Base-by-base conservation (phyloP, 2,888 invertebrate species). In the Eupelmus urozonus region DNA sequence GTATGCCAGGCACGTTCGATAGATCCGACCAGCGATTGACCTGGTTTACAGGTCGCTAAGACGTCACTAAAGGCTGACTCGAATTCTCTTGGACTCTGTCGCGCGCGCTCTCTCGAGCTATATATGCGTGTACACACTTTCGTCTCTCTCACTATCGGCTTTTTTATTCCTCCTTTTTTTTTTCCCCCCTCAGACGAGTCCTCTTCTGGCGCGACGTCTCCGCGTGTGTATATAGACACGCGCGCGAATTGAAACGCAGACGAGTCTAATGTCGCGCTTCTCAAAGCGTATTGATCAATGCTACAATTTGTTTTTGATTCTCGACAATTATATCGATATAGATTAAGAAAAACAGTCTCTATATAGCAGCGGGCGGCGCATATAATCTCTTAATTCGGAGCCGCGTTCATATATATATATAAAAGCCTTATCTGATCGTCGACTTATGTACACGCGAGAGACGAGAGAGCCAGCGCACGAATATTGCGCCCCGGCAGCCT, bases 21-120 rank as follows among this genome's bases (percentile, higher is more conserved):
- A 83, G 85, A 76, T 76, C 84, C 82, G 84, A 85, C 83, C 84
- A 84, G 84, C 83, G 85, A 87, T 85, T 85, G 87, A 86, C 87
- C 87, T 84, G 85, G 83, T 87, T 87, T 84, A 82, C 82, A 83
- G 81, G 79, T 82, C 83, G 80, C 66, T 55, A 80, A 76, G 73
- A 77, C 80, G 80, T 80, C 80, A 80, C 69, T 60, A 74, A 70
- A 74, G 71, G 42, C 70, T 66, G 65, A n/a, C 65, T 62, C 59
- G 74, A 65, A 65, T 70, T 75, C 65, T 65, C 53, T 40, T 60
- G 20, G 60, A 60, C 13, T 20, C 20, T 62, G 40, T n/a, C 34
- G 13, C 51, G 5, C 34, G 42, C 29, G 25, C 25, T 25, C 16
- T 34, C 63, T 18, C 51, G n/a, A n/a, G n/a, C n/a, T n/a, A n/a